phyloP scores from a whole-genome alignment of 2,888 invertebrate species.

The Lycia hirtaria region DNA sequence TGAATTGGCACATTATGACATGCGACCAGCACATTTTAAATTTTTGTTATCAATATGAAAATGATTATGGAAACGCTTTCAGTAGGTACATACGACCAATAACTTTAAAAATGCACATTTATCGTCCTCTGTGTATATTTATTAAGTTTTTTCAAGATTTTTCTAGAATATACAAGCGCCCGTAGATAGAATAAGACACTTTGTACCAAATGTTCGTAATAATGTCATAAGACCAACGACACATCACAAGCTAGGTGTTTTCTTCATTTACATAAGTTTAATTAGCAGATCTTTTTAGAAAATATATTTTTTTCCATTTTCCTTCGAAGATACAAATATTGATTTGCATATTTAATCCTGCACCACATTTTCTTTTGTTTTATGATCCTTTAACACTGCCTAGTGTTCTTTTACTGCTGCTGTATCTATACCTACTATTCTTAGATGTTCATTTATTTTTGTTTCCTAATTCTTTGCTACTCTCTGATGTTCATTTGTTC shows the following conservation, averaged over 20 bases:
- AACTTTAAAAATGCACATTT: neutral
- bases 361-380: no score
- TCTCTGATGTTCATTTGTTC: neutral
- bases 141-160: neutral
- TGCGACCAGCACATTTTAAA: constrained; percentile 30
- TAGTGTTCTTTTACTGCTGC: no score
- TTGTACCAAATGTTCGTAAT: neutral
- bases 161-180: neutral
- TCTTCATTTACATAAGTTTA: neutral
- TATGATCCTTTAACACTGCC: no score
- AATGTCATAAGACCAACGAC: constrained; percentile 2
- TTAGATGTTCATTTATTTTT: neutral
- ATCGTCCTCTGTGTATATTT: no score
- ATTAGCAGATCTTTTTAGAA: neutral
- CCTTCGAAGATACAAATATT: neutral
- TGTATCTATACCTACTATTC: no score
- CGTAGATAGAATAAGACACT: constrained; percentile 20
- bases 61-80: constrained; percentile 1
- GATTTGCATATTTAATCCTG: no score
- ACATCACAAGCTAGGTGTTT: constrained; percentile 5
- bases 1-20: constrained; percentile 56
- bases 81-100: neutral
- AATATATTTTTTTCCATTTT: neutral
- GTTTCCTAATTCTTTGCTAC: neutral
- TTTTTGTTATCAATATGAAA: neutral